Evolutionary conservation across 2,797 vertebrate species (phyloP), one percentile per base, ranked within the genome.

Genomic region (Pipistrellus kuhlii): DNA sequence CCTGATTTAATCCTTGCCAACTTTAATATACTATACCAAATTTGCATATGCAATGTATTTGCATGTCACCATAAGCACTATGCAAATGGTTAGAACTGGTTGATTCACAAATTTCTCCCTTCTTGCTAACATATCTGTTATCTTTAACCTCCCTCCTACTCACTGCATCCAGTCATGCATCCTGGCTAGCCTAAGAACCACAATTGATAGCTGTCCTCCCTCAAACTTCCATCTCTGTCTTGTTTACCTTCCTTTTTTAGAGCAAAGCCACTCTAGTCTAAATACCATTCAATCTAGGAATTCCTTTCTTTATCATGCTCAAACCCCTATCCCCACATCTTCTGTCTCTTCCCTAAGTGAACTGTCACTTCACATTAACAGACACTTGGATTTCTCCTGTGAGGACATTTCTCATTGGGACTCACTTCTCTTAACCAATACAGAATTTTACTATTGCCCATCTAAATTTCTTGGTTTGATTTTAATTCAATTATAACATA

Each of bases 401-500:
- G 10, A 48, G 20, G 17, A 35, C 4, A 9, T 41, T 69, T 91
- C 21, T 25, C n/a, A 25, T 0, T 91, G 32, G 1, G 23, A 88
- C 8, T 73, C 25, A 82, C 14, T 88, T 92, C 35, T 85, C 48
- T 73, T 41, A 93, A 86, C 2, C 5, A 55, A 35, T 53, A 71
- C 2, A 72, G 35, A 80, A 44, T 59, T 90, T 73, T 88, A 78
- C 27, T 46, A 3, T 57, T 88, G 51, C 3, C 0, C 18, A 53
- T 51, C 1, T 88, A 14, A n/a, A 75, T 59, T 92, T 80, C 41
- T 68, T 4, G 11, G 21, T 90, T 94, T 78, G 15, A 38, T 62
- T 88, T 81, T 48, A 77, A 30, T 91, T 95, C 48, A 51, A 80
- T 72, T 80, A 46, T 0, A 90, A 1, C n/a, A 91, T 80, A 32